Evolutionary conservation across 2,113 vertebrate species (phyloP), one percentile per base, ranked within the genome.

Genomic region (Shinisaurus crocodilurus): DNA sequence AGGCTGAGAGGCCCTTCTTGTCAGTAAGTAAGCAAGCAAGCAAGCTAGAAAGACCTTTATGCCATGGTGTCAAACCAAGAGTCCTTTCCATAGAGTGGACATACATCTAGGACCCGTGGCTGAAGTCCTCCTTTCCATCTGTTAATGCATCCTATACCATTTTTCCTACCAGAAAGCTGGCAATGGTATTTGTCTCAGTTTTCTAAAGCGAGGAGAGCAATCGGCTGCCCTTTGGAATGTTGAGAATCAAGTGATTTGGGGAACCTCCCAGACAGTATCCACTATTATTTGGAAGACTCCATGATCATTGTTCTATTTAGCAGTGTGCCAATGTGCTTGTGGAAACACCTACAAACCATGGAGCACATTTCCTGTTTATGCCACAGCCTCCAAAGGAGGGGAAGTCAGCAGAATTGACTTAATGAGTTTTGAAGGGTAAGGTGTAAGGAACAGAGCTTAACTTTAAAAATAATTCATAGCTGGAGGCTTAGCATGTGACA

Each of bases 391-490:
- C 18, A 7, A 5, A 9, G 6, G 0, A 54, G 6, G 0, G 32
- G 50, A 89, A 84, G 40, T 9, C 4, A 57, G 29, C 45, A 82
- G 34, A 65, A 10, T 0, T 77, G 54, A 13, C 7, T 63, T 9
- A 63, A 3, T 18, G 45, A 34, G 1, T 3, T 1, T 81, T 50
- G 2, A 27, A 34, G 65, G 20, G 57, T 91, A 37, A 9, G 85
- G 23, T 3, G 88, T 0, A 60, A 76, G 57, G 76, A 48, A 88
- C 89, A 82, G 89, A 93, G 92, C 88, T 95, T 95, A 91, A 12
- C 95, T 40, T 85, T 89, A 60, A 54, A 70, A 54, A 40, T 32
- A 54, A 82, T 34, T 32, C 16, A 5, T 27, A 1, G 9, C 79
- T 50, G 48, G n/a, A 34, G n/a, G 5, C 48, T 89, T 57, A 32